phyloP scores from a whole-genome alignment of 2,888 invertebrate species.

The Marronus borbonicus region DNA sequence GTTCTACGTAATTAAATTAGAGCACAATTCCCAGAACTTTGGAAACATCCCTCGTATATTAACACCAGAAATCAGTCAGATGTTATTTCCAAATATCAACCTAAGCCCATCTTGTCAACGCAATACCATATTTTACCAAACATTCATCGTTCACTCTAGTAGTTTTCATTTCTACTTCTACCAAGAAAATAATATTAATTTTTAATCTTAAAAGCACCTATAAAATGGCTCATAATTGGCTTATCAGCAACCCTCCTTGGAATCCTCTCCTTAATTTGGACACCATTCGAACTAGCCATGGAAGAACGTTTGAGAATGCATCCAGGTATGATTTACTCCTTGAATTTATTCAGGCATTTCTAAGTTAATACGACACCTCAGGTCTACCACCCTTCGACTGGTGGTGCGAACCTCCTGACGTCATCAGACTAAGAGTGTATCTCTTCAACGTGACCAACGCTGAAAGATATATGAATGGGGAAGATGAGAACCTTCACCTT shows the following conservation, averaged over 20 bases:
- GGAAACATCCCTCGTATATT: no score
- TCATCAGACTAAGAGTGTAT: constrained; percentile 78
- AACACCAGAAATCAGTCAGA: no score
- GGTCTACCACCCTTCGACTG: constrained; percentile 79
- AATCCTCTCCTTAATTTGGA: constrained; percentile 72
- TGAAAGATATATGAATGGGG: constrained; percentile 78
- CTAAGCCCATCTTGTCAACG: no score
- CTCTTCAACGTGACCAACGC: constrained; percentile 88
- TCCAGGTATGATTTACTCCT: background rate
- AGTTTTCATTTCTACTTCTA: no score
- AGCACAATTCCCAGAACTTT: no score
- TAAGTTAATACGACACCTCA: constrained; percentile 56
- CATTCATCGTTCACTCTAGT: no score
- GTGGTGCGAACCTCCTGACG: constrained; percentile 80
- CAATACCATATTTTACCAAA: no score
- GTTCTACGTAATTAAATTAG: no score
- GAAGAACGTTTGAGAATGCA: constrained; percentile 76
- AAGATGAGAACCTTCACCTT: constrained; percentile 77
- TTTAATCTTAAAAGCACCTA: background rate
- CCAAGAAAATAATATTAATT: no score
- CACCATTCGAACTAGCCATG: constrained; percentile 75
- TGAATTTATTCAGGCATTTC: background rate
- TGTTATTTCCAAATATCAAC: no score
- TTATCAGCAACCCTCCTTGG: constrained; percentile 70
- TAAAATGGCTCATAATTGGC: constrained; percentile 60